These are phyloP conservation scores for Rotaria magnacalcarata DNA, from an alignment of 2,888 invertebrate genomes.

Conservation along the genomic window DNA sequence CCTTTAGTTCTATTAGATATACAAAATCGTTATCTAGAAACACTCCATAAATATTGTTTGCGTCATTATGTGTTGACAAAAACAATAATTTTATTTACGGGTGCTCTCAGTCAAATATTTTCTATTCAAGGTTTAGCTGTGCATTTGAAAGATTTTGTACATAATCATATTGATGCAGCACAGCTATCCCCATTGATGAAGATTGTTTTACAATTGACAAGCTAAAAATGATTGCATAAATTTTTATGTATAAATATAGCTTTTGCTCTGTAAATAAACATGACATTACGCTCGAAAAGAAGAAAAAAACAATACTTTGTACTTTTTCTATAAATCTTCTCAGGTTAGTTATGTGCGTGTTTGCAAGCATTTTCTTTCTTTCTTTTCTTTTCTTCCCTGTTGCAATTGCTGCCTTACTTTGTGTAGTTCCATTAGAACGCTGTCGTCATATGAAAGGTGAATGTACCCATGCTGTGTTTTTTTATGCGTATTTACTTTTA, in stretches of 20 bases:
- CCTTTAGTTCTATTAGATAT: background rate
- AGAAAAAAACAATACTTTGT: too few species aligned
- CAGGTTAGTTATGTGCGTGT: too few species aligned
- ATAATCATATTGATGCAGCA: background rate
- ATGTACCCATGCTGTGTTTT: too few species aligned
- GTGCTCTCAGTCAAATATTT: background rate
- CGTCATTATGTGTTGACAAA: background rate
- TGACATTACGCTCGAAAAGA: background rate
- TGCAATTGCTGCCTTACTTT: too few species aligned
- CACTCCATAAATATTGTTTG: conserved; percentile 3
- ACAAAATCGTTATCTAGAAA: background rate
- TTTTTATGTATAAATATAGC: background rate
- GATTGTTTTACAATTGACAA: background rate
- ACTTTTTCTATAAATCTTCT: too few species aligned
- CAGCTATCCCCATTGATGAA: background rate
- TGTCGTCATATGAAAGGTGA: too few species aligned
- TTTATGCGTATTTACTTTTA: too few species aligned
- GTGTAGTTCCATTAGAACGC: too few species aligned
- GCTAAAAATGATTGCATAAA: background rate
- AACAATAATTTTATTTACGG: background rate
- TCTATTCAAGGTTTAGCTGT: background rate
- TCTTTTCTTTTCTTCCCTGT: too few species aligned
- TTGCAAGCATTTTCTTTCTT: too few species aligned
- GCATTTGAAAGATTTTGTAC: background rate
- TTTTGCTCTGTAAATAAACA: background rate